A percentile compares a stretch with the other conserved stretches of the same genome.
Conservation (phyloP, 2,113 vertebrate species). For the Corythaixoides concolor region DNA sequence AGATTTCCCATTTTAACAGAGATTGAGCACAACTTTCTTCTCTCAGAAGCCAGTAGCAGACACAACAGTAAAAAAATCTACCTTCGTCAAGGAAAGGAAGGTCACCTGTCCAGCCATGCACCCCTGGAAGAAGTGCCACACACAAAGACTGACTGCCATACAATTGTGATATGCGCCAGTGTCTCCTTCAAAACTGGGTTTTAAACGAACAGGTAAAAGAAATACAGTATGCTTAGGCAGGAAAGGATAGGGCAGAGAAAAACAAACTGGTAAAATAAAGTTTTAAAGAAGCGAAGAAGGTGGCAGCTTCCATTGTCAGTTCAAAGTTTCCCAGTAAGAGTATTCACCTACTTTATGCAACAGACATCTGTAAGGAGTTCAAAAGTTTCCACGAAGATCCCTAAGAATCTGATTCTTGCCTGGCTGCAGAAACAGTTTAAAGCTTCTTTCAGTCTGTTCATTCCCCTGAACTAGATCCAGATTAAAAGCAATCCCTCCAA, state of each 20-base stretch:
- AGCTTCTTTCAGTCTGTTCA: constrained; percentile 26
- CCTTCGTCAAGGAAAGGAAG: neutral
- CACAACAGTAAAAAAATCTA: neutral
- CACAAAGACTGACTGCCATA: neutral
- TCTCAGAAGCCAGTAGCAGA: neutral
- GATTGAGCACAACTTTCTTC: neutral
- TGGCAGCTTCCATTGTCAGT: neutral
- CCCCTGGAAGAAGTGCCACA: neutral
- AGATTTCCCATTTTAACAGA: neutral
- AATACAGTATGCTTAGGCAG: neutral
- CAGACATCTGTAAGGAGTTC: neutral
- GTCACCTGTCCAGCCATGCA: neutral
- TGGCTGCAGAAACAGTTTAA: constrained; percentile 2
- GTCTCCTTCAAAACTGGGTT: neutral
- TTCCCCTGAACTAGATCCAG: constrained; percentile 26
- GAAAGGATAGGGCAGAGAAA: neutral
- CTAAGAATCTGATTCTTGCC: neutral
- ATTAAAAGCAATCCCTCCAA: constrained; percentile 31
- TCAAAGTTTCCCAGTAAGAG: neutral
- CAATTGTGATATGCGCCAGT: accelerated
- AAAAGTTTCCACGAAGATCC: neutral
- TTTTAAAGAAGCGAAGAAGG: neutral
- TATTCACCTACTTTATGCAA: neutral
- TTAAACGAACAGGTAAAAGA: neutral
- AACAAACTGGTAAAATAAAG: neutral